Evolutionary conservation across 2,888 invertebrate species (phyloP).

Genomic region (Lepetodrilus schrolli): DNA sequence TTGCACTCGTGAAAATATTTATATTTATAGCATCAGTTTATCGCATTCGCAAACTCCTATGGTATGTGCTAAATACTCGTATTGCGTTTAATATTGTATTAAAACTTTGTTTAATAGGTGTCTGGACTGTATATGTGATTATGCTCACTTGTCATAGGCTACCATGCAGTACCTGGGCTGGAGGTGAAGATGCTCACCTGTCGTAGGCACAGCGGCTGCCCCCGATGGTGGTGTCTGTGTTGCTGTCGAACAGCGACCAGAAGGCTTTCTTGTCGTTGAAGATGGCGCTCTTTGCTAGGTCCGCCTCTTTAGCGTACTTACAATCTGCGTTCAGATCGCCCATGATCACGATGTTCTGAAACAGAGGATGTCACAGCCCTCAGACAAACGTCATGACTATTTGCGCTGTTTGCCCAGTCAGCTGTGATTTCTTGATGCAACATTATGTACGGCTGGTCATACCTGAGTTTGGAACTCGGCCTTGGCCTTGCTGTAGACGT

Average conservation of each 20-base stretch:
- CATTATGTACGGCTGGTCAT: too few species aligned
- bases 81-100: too few species aligned
- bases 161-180: too few species aligned
- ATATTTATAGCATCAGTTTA: too few species aligned
- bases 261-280: neutral
- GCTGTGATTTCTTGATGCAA: neutral
- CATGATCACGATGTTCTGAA: constrained; percentile 10
- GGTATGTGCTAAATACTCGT: too few species aligned
- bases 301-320: neutral
- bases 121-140: too few species aligned
- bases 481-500: neutral
- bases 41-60: too few species aligned
- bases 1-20: too few species aligned
- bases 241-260: neutral
- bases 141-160: too few species aligned
- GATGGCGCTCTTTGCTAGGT: neutral
- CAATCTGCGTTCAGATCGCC: constrained; percentile 18
- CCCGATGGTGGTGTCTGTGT: neutral
- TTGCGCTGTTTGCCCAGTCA: neutral
- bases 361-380: neutral
- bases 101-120: too few species aligned
- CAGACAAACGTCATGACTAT: neutral
- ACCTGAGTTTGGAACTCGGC: neutral
- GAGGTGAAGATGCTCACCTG: too few species aligned
- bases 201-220: neutral